Evolutionary conservation across 92 coral and sea anemone genomes (phyloP).

Genomic region (Parazoanthus darwini): DNA sequence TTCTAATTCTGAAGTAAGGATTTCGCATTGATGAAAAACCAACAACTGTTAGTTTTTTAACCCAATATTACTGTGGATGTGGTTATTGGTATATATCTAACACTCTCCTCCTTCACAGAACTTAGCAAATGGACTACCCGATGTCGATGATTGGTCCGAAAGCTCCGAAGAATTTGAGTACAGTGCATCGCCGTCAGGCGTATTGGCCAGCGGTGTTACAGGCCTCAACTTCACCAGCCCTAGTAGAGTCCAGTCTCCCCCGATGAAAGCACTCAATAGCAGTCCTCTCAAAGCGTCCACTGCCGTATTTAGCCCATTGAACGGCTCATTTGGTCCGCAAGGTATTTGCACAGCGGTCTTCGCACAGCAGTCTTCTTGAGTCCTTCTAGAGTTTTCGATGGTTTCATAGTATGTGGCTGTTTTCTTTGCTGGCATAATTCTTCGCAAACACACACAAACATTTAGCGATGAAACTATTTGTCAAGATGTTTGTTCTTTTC

Average conservation of each 20-base stretch:
- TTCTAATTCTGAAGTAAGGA: too few relatives aligned
- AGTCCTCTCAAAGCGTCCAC: constrained; percentile 59
- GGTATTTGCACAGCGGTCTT: constrained; percentile 55
- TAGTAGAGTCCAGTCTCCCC: constrained; percentile 54
- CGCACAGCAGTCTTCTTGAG: neutral
- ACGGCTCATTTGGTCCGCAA: constrained; percentile 57
- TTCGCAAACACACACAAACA: too few relatives aligned
- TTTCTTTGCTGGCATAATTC: neutral
- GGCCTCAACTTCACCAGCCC: constrained; percentile 59
- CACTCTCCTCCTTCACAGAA: constrained; percentile 42
- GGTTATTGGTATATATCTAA: neutral
- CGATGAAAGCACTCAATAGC: constrained; percentile 45
- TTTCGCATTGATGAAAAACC: too few relatives aligned
- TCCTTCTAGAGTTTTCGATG: neutral
- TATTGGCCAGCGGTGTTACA: constrained; percentile 61
- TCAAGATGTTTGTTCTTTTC: too few relatives aligned
- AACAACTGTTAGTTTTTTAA: neutral
- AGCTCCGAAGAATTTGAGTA: constrained; percentile 74
- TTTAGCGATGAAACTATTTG: too few relatives aligned
- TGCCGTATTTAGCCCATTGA: constrained; percentile 49
- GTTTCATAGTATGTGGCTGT: neutral
- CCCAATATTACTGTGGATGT: neutral
- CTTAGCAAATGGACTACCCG: constrained; percentile 65
- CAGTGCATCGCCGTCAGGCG: constrained; percentile 55
- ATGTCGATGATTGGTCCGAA: constrained; percentile 92